A percentile compares a stretch with the other conserved stretches of the same genome.
Conservation (phyloP, 2,888 invertebrate genomes). For the Germaria angustata region DNA sequence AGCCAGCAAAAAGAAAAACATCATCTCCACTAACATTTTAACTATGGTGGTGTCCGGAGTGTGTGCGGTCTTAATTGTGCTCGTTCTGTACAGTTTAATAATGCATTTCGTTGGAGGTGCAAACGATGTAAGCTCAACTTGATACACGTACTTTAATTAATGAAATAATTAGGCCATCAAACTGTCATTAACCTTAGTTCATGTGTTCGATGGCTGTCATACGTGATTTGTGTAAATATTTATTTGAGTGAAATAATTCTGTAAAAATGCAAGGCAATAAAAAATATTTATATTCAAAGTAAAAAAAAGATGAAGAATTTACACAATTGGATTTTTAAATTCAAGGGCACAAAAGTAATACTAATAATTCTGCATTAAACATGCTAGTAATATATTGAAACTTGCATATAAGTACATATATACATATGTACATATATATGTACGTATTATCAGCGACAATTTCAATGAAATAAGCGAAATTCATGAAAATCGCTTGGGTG, state of each 20-base stretch:
- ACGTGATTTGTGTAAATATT: background rate
- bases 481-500: too few species aligned
- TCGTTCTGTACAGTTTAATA: slow-evolving; percentile 53
- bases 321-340: too few species aligned
- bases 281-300: background rate
- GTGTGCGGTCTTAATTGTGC: slow-evolving; percentile 43
- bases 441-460: too few species aligned
- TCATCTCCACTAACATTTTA: slow-evolving; percentile 42
- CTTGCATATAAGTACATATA: too few species aligned
- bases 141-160: slow-evolving; percentile 5
- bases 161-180: background rate
- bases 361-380: too few species aligned
- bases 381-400: too few species aligned
- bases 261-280: background rate
- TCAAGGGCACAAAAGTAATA: background rate
- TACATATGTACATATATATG: too few species aligned
- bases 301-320: background rate
- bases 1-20: slow-evolving; percentile 30
- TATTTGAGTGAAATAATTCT: background rate
- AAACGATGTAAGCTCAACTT: slow-evolving; percentile 59
- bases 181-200: slow-evolving; percentile 2
- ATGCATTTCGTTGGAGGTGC: slow-evolving; percentile 36
- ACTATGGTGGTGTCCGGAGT: slow-evolving; percentile 53
- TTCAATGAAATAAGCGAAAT: too few species aligned
- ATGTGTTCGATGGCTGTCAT: background rate